These are phyloP conservation scores for Tetramorium bicarinatum DNA, from an alignment of 2,888 invertebrate genomes.

Conservation along the genomic window DNA sequence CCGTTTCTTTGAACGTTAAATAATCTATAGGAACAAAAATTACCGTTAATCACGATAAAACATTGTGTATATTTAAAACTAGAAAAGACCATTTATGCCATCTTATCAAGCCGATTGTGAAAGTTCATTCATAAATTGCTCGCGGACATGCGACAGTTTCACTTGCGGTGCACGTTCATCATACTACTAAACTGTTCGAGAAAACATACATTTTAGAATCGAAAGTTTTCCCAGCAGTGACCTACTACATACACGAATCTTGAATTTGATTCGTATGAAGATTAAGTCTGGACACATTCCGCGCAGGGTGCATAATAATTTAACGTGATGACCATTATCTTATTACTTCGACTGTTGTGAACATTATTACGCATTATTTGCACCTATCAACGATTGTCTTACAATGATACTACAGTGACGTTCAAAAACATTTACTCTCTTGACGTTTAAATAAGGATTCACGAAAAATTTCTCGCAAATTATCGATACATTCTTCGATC, in stretches of 20 bases:
- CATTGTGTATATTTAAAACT: neutral
- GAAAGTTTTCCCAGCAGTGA: constrained; percentile 8
- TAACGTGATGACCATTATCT: constrained; percentile 77
- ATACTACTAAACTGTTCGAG: neutral
- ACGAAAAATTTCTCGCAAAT: neutral
- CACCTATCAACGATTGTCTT: constrained; percentile 76
- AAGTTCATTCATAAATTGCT: neutral
- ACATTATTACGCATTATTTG: constrained; percentile 77
- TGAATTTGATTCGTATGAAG: constrained; percentile 19
- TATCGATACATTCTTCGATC: neutral
- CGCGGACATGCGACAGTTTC: neutral
- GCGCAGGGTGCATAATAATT: constrained; percentile 68
- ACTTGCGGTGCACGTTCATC: neutral
- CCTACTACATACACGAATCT: constrained; percentile 21
- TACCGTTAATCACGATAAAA: neutral
- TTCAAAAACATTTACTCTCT: constrained; percentile 25
- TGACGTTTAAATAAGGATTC: neutral
- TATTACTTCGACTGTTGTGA: constrained; percentile 73
- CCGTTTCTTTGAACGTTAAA: neutral
- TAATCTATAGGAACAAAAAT: neutral
- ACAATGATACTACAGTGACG: constrained; percentile 34
- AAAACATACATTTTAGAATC: neutral
- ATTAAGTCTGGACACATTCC: constrained; percentile 47
- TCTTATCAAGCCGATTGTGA: neutral
- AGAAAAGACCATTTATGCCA: neutral